phyloP scores from a whole-genome alignment of 2,888 invertebrate species.

The Dendrolimus pini region DNA sequence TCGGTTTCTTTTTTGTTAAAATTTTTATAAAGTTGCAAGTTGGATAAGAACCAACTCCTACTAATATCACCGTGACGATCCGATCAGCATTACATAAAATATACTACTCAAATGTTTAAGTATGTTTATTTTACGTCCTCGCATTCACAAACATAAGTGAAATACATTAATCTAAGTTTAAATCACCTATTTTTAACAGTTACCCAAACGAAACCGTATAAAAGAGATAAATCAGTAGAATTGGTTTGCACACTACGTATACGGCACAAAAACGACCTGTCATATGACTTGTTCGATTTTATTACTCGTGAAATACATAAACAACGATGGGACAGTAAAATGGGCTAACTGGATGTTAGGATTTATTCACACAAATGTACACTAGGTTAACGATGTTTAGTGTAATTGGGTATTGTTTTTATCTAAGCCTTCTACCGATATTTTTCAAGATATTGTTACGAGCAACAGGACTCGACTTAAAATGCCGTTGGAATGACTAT shows the following conservation, averaged over 20 bases:
- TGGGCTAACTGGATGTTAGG: background rate
- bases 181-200: background rate
- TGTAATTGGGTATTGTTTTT: background rate
- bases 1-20: no score
- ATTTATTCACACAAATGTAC: background rate
- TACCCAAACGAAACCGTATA: background rate
- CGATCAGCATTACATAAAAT: no score
- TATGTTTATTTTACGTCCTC: no score
- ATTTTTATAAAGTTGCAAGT: no score
- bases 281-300: background rate
- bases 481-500: no score
- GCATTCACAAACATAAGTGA: no score
- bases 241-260: background rate
- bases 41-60: no score
- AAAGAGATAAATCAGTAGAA: background rate
- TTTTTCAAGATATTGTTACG: no score
- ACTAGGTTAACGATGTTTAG: background rate
- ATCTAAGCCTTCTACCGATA: background rate
- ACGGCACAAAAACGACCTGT: background rate
- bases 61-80: no score
- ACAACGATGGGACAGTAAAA: background rate
- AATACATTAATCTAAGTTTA: no score
- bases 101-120: no score
- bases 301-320: background rate
- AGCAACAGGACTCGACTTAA: no score